Evolutionary conservation across 2,797 vertebrate species (phyloP), one percentile per base, ranked within the genome.

Genomic region (Caiman crocodilus): DNA sequence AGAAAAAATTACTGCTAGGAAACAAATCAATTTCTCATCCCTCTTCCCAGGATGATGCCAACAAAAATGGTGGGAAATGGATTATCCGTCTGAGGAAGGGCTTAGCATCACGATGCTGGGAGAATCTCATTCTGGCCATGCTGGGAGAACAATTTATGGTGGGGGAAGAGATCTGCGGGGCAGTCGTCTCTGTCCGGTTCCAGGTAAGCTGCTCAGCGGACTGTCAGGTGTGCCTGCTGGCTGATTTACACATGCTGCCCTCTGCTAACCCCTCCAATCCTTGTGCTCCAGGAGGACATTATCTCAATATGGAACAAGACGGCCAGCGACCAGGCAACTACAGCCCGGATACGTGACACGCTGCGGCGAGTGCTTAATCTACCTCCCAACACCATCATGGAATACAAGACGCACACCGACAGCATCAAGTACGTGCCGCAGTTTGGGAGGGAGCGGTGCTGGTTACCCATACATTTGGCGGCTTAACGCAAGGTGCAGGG

Each of bases 71-170:
- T 28, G 98, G 98, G 92, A 98, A 98, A 94, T 98, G 98, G 98
- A 98, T 98, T 90, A 98, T 98, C 94, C 98, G 98, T 56, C 97
- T 98, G 63, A 97, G 98, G 79, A 99, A 99, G 98, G 99, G 99
- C 91, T 98, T 99, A 94, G 99, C 99, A 0, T 99, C 99, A 13
- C 99, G 99, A 13, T 99, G 99, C 98, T 99, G 99, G 99, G 99
- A 99, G 97, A 99, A 99, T 96, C 98, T 99, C 84, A 99, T 99
- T 95, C 97, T 99, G 95, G 99, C 99, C 50, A 99, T 99, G 98
- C 85, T 99, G 82, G 99, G 99, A 85, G 99, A 99, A 79, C 99
- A 99, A 97, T 99, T 99, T 96, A 99, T 99, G 99, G 99, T 99
- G 56, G 99, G 99, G 79, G 99, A 99, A 97, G 99, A 99, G 98